Base-by-base conservation (phyloP, 2,888 invertebrate species). In the Pediacus dermestoides region DNA sequence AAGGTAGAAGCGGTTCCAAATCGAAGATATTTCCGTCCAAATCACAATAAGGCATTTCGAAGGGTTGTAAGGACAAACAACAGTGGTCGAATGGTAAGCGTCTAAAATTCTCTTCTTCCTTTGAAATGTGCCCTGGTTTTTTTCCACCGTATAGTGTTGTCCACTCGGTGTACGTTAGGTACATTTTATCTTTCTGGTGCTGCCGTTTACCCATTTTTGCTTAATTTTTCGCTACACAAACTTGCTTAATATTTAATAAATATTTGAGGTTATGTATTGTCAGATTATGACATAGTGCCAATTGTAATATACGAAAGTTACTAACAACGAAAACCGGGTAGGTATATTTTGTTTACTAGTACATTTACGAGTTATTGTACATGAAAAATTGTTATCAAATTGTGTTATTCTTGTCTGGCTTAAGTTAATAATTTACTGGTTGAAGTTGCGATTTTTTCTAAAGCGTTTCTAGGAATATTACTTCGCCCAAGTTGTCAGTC, bases 181-280 rank as follows among this genome's bases (percentile, higher is more conserved):
- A 89, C 90, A 92, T 86, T 81, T 92, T 92, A 74, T 92, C 92
- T 63, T 92, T 92, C 64, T 92, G 92, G 73, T 92, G 92, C 62
- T 92, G 92, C 53, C 88, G 76, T 74, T 92, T 92, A 52, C 92
- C 92, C 92, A 92, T 92, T 64, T 77, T 85, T 25, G 13, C 30
- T 32, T 8, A 9, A 30, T 31, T 18, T 31, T 14, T 11, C 2
- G 9, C 11, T 23, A 28, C 4, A 28, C 4, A 28, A 28, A 10
- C 21, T 6, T 18, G n/a, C 6, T 9, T 28, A 28, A 7, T 13
- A n/a, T 13, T 23, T 10, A 25, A 12, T 22, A 6, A 16, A 34
- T 2, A 36, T 37, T 39, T 36, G 9, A 46, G 50, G 50, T 48
- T 50, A 48, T 10, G 18, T 39, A 11, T 16, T 9, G 41, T 46